A percentile compares a stretch with the other conserved stretches of the same genome.
Conservation (phyloP, 2,888 invertebrate genomes). For the Brenthis daphne region DNA sequence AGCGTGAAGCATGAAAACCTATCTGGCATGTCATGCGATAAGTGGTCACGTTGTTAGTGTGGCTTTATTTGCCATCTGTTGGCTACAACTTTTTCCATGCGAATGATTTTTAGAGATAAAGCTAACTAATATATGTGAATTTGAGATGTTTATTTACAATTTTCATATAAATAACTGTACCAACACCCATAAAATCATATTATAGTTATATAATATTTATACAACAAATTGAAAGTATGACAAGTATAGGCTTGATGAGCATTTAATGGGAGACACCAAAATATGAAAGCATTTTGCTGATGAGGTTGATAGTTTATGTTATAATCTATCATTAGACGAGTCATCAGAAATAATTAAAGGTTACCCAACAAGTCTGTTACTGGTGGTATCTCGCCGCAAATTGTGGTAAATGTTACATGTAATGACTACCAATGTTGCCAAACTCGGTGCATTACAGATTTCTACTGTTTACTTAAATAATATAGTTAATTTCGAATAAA, state of each 20-base stretch:
- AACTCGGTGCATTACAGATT: conserved; percentile 31
- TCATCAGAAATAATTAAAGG: conserved; percentile 40
- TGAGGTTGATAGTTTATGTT: conserved; percentile 14
- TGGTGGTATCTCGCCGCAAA: conserved; percentile 38
- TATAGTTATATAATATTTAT: neutral
- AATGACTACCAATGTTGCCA: conserved; percentile 39
- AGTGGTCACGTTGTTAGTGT: no score
- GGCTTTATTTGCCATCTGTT: no score
- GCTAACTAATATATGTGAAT: neutral
- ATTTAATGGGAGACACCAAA: conserved; percentile 14
- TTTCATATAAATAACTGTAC: neutral
- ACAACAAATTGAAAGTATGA: conserved; percentile 6
- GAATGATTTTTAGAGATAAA: no score
- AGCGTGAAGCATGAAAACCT: no score
- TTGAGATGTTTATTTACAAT: neutral
- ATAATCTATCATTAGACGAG: conserved; percentile 35
- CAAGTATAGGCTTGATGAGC: neutral
- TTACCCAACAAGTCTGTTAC: conserved; percentile 40
- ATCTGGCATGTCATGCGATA: no score
- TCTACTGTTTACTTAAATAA: conserved; percentile 6
- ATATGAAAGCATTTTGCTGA: conserved; percentile 17
- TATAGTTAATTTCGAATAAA: no score
- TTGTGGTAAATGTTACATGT: conserved; percentile 40
- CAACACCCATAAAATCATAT: neutral
- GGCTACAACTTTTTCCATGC: no score